Conservation (phyloP, 2,113 vertebrate genomes). For the Ictidomys tridecemlineatus region DNA sequence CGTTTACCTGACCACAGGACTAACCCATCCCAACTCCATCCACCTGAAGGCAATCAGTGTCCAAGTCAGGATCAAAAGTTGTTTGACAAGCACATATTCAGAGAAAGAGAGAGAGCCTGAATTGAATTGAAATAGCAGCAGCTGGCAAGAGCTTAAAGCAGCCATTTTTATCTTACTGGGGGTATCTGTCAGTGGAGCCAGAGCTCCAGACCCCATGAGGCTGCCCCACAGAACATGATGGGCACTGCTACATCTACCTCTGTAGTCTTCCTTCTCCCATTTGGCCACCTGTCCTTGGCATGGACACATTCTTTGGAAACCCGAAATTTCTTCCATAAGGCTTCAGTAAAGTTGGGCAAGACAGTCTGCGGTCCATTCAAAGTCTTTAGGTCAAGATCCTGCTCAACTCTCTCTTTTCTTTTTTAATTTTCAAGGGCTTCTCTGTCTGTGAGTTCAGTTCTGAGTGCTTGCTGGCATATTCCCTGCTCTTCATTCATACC, state of each 20-base stretch:
- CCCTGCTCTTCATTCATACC: slow-evolving; percentile 44
- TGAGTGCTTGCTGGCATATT: neutral
- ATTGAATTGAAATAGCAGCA: neutral
- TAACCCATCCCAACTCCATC: neutral
- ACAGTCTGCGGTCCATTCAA: neutral
- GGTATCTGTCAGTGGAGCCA: neutral
- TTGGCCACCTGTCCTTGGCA: neutral
- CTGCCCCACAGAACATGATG: accelerated
- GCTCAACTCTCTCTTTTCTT: neutral
- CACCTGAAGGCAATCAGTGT: neutral
- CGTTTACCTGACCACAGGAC: neutral
- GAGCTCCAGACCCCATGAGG: neutral
- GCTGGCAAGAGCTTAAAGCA: neutral
- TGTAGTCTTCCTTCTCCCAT: neutral
- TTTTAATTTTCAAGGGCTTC: slow-evolving; percentile 5
- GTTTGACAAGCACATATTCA: neutral
- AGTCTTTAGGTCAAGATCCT: neutral
- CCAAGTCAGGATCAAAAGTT: neutral
- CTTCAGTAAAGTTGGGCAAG: neutral
- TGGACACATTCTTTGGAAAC: neutral
- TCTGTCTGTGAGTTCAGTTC: neutral
- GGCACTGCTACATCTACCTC: neutral
- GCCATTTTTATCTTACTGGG: neutral
- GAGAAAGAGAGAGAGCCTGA: neutral
- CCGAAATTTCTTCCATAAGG: neutral